Percentiles rank a stretch among this genome's conserved stretches.
Conservation (phyloP, 2,797 vertebrate genomes). For the Emydoidea blandingii region DNA sequence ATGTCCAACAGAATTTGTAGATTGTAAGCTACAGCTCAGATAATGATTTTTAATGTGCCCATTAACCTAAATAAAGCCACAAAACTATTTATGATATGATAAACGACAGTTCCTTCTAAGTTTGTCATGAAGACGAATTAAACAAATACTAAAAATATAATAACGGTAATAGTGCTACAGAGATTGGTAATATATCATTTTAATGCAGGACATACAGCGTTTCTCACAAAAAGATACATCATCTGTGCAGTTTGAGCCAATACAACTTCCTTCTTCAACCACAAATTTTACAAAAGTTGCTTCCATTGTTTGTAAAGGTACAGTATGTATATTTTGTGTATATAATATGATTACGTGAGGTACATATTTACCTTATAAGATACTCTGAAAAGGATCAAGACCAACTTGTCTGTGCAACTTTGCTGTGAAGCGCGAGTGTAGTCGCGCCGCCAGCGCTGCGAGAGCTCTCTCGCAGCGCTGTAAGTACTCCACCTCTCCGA, state of each 20-base stretch:
- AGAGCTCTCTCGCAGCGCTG: too few species aligned
- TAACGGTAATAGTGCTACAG: background rate
- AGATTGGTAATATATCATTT: slow-evolving; percentile 15
- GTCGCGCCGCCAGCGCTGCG: too few species aligned
- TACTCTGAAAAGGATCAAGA: background rate
- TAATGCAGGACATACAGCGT: slow-evolving; percentile 88
- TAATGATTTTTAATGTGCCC: background rate
- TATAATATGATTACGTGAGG: background rate
- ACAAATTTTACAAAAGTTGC: slow-evolving; percentile 94
- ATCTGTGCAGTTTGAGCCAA: slow-evolving; percentile 86
- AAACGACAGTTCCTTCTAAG: background rate
- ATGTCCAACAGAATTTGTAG: background rate
- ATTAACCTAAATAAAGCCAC: background rate
- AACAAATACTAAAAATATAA: background rate
- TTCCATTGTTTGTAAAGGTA: slow-evolving; percentile 92
- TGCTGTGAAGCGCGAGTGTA: too few species aligned
- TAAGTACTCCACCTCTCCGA: too few species aligned
- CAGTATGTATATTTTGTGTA: background rate
- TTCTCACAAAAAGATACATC: slow-evolving; percentile 85
- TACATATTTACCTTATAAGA: background rate
- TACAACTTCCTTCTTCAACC: slow-evolving; percentile 86
- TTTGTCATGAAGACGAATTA: background rate
- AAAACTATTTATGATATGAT: background rate
- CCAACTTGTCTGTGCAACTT: background rate
- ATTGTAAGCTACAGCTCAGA: background rate